These are phyloP conservation scores for Vidua macroura DNA, from an alignment of 2,113 vertebrate genomes.

Conservation along the genomic window DNA sequence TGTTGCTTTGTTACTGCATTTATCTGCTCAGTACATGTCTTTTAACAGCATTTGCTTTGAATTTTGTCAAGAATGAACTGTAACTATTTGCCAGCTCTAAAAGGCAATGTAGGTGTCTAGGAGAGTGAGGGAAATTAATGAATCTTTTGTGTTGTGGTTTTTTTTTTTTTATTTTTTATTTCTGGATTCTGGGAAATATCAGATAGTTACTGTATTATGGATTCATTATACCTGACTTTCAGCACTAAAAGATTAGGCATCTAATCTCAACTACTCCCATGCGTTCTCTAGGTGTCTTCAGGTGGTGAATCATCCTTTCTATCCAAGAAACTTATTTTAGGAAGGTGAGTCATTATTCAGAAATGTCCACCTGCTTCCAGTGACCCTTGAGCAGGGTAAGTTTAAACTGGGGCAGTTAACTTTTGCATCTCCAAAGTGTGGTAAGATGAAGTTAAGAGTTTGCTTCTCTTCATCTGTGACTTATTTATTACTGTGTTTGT, in stretches of 20 bases:
- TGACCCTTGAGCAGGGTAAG: neutral
- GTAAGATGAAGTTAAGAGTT: neutral
- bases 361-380: neutral
- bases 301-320: constrained; percentile 29
- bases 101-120: neutral
- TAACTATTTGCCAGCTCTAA: neutral
- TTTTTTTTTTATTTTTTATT: neutral
- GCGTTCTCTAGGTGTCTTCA: neutral
- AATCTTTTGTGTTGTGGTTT: neutral
- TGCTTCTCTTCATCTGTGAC: neutral
- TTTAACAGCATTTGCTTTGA: constrained; percentile 24
- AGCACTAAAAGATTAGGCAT: neutral
- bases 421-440: neutral
- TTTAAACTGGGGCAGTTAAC: neutral
- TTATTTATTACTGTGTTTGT: neutral
- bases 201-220: neutral
- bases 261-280: neutral
- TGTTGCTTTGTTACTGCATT: neutral
- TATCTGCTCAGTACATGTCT: neutral
- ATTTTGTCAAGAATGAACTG: constrained; percentile 2
- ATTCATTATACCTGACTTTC: neutral
- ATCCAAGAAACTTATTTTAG: constrained; percentile 28
- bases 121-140: neutral
- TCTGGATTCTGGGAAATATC: neutral
- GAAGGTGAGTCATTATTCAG: neutral